phyloP scores from a whole-genome alignment of 53 echinoderm and acorn worm species.

The Zoroaster sp. region DNA sequence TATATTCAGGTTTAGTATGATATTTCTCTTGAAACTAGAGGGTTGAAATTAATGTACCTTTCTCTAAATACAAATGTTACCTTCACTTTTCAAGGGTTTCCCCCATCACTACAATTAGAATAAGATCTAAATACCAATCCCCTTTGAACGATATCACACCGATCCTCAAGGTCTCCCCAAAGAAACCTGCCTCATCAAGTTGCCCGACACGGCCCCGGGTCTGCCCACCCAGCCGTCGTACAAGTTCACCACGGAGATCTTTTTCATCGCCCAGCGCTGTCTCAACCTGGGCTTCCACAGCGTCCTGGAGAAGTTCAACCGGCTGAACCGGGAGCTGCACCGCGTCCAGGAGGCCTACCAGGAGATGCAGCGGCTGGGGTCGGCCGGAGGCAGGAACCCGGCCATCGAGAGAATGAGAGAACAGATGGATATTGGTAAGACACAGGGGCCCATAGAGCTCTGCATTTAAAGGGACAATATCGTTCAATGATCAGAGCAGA shows the following conservation, averaged over 20 bases:
- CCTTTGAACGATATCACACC: too few relatives aligned
- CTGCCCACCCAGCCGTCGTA: conserved; percentile 63
- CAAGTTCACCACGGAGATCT: conserved; percentile 93
- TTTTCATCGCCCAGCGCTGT: conserved; percentile 93
- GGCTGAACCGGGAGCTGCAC: conserved; percentile 80
- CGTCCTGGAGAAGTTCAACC: conserved; percentile 75
- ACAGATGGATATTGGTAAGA: conserved; percentile 86
- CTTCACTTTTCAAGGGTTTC: too few relatives aligned
- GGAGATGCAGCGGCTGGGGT: conserved; percentile 66
- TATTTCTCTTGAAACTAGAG: too few relatives aligned
- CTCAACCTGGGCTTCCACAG: conserved; percentile 89
- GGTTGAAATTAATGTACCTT: too few relatives aligned
- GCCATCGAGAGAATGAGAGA: conserved; percentile 78
- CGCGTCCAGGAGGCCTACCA: conserved; percentile 79
- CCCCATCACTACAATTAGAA: too few relatives aligned
- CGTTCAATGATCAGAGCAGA: too few relatives aligned
- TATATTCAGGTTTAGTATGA: too few relatives aligned
- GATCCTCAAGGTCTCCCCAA: conserved; percentile 70
- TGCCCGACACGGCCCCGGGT: neutral
- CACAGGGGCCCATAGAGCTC: too few relatives aligned
- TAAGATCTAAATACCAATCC: too few relatives aligned
- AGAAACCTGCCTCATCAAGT: conserved; percentile 65
- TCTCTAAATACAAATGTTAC: too few relatives aligned
- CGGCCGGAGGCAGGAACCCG: conserved; percentile 57
- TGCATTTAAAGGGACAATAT: too few relatives aligned